Conservation (phyloP, 2,113 vertebrate species). For the Pachyramphus minor region DNA sequence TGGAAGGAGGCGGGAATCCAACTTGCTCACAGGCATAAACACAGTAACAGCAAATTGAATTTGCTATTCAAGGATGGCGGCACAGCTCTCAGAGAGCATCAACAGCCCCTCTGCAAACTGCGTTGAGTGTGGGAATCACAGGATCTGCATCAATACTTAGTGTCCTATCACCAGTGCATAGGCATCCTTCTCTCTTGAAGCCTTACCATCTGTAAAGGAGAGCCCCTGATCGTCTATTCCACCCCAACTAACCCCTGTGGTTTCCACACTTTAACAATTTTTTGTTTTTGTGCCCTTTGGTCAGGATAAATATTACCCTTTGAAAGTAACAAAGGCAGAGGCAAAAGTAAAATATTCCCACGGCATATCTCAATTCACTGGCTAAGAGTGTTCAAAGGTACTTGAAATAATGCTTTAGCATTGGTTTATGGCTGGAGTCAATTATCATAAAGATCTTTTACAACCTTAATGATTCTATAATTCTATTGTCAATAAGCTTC, state of each 20-base stretch:
- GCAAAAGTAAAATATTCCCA: neutral
- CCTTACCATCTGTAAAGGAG: neutral
- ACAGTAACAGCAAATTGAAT: constrained; percentile 30
- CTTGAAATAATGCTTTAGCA: neutral
- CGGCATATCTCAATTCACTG: neutral
- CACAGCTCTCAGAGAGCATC: neutral
- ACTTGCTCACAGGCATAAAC: neutral
- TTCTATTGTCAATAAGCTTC: neutral
- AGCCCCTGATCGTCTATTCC: accelerated
- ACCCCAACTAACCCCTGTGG: accelerated
- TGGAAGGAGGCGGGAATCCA: constrained; percentile 27
- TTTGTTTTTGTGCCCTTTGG: neutral
- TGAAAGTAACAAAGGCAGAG: neutral
- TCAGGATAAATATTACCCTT: neutral
- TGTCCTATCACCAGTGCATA: neutral
- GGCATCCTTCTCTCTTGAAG: neutral
- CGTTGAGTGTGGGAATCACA: neutral
- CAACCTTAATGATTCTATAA: neutral
- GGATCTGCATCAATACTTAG: neutral
- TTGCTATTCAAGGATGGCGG: neutral
- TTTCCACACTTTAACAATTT: accelerated
- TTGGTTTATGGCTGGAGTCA: neutral
- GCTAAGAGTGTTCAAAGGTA: neutral
- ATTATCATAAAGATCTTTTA: neutral
- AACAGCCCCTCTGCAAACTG: neutral